Base-by-base conservation (phyloP, 2,888 invertebrate genomes). In the Ernsta delagoae region DNA sequence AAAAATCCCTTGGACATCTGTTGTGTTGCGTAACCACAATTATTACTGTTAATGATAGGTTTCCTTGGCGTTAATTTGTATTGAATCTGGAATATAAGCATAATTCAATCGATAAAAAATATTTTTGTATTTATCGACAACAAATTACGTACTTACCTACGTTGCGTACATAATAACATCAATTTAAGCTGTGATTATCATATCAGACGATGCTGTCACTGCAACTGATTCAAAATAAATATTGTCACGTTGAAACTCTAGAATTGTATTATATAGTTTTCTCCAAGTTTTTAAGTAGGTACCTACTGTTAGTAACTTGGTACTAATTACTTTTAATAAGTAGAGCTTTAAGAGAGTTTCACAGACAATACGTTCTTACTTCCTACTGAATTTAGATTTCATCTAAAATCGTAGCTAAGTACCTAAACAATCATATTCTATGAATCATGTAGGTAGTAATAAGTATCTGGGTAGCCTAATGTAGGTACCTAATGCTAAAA, bases 21-120 rank as follows among this genome's bases (percentile, higher is more conserved):
- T 86, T 85, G 89, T 84, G 83, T 89, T 90, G 86, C 82, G 87
- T 82, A 90, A 92, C 90, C 90, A 78, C 91, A 90, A 89, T 90
- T 89, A 92, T 90, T 86, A 84, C 85, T 81, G 82, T 83, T 90
- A 91, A 91, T 90, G 86, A 83, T 75, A 76, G 76, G 79, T 83
- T 87, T 88, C 85, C 84, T 85, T 86, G 78, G 83, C 80, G 75
- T 85, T 88, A 87, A 89, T 88, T 88, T 85, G 80, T 83, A 77
- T 77, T 75, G 72, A 78, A 73, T 73, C 65, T 65, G 59, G 74
- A 72, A 39, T 5, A 39, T 39, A 7, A 39, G 5, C 39, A 39
- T 39, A 39, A 39, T 39, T 39, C 7, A 7, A 39, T 6, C 39
- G 39, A 39, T 7, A 39, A 39, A 39, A 39, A 60, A 71, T 70